Conservation (phyloP, 2,113 vertebrate species). For the Takifugu flavidus region DNA sequence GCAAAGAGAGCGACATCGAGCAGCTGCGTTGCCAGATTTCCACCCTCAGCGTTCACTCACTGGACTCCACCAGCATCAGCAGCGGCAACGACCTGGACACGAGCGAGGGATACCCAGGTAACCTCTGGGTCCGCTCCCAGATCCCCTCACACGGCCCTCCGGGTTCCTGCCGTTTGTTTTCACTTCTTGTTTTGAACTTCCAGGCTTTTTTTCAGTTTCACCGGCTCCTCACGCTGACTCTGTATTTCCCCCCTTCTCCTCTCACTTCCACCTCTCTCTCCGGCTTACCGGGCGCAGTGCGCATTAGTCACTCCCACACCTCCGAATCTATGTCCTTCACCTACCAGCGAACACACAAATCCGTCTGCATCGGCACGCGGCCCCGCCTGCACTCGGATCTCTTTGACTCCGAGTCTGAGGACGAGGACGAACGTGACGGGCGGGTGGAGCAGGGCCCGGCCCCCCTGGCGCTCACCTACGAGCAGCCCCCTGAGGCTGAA, state of each 20-base stretch:
- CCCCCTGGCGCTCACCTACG: conserved; percentile 73
- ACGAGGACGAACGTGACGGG: conserved; percentile 58
- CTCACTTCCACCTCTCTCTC: conserved; percentile 34
- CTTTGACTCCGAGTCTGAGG: conserved; percentile 77
- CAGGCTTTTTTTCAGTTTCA: conserved; percentile 17
- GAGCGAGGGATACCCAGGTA: conserved; percentile 91
- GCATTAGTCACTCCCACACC: conserved; percentile 90
- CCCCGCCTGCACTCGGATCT: conserved; percentile 79
- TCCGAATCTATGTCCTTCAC: conserved; percentile 95
- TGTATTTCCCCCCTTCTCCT: conserved; percentile 6
- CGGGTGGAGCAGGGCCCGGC: conserved; percentile 26
- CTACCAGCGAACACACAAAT: conserved; percentile 92
- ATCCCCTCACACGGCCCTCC: conserved; percentile 1
- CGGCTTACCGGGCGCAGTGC: conserved; percentile 76
- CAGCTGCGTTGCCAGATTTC: conserved; percentile 91
- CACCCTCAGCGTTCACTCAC: conserved; percentile 83
- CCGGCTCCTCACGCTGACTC: conserved; percentile 7
- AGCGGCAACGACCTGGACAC: conserved; percentile 86
- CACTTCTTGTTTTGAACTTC: conserved; percentile 16
- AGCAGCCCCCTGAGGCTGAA: conserved; percentile 75
- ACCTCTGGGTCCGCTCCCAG: conserved; percentile 9
- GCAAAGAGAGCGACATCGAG: conserved; percentile 97
- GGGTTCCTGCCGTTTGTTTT: conserved; percentile 20
- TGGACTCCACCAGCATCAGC: conserved; percentile 90
- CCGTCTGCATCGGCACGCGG: conserved; percentile 89